Base-by-base conservation (phyloP, 2,113 vertebrate genomes). In the Onychostruthus taczanowskii region DNA sequence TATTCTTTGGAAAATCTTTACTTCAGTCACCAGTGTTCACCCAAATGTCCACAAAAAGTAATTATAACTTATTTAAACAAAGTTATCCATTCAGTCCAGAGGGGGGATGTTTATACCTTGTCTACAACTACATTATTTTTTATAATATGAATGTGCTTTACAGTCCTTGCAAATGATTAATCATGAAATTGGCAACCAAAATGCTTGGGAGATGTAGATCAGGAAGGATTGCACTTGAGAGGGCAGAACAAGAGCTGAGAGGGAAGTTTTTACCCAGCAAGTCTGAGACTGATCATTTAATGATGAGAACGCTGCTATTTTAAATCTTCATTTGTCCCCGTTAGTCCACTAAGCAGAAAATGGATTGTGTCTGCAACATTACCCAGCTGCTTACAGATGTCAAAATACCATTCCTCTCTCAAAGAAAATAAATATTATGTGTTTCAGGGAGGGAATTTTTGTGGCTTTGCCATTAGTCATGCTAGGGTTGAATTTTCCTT, bases 291-390 rank as follows among this genome's bases (percentile, higher is more conserved):
- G 91, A 94, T 80, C 83, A 72, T 62, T 83, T 76, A 53, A 78
- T 46, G 76, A 87, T 78, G 90, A 93, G 88, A 88, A 78, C 2
- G 13, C 15, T 41, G 58, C 68, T 85, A 1, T n/a, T 94, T 90
- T 53, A 87, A 94, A 93, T 58, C 46, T 13, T 17, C 22, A 74
- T 88, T 95, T 91, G 70, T 94, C 67, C 90, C 80, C 72, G 11
- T 82, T 81, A 69, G 74, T 74, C 53, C 63, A 68, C 68, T 47
- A 61, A 62, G 78, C 62, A 81, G 82, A 87, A 97, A 95, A 96
- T 77, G 90, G 87, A 95, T 96, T 70, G 75, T 6, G 12, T 64
- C 66, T 95, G 93, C 89, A 96, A 39, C 55, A 30, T 80, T 91
- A 66, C 78, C 83, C n/a, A 52, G 59, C 75, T 92, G 64, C 67